Evolutionary conservation across 2,888 invertebrate genomes (phyloP), one percentile per base, ranked within the genome.

Genomic region (Ormyrus thymus): DNA sequence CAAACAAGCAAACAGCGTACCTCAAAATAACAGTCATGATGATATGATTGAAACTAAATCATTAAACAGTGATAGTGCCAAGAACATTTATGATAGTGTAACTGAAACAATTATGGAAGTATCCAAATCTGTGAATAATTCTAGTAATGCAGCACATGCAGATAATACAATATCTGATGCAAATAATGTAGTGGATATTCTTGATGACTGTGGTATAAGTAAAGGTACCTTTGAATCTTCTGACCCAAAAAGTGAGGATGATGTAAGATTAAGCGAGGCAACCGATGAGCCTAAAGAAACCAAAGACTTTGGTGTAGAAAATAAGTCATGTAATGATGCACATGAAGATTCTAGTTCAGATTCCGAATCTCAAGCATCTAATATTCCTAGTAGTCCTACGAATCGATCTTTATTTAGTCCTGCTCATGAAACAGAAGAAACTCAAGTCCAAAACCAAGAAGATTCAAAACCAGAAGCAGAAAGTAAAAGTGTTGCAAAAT

Each of bases 391-490:
- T 46, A 85, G 84, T 81, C 82, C 84, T 43, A 15, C 81, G 13
- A 81, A 13, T 65, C 82, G 76, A 45, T 86, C 86, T 1, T 53
- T 86, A 5, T 85, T 86, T 51, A 87, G 86, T 64, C 86, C 87
- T 6, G 82, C 83, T 50, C 83, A 82, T 29, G 85, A 86, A 66
- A 68, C 48, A 7, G 82, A 81, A 8, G 46, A 72, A 70, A 15
- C n/a, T 53, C 13, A 51, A 55, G 11, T 1, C 59, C 61, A 69
- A 51, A 15, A 91, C 9, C 45, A 69, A 55, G 56, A 68, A 56
- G 46, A 91, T 82, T 90, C 91, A 83, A 89, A 93, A 94, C 82
- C 94, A 94, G 84, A 95, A 66, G 76, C 82, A 45, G 79, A 82
- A 58, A 78, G 13, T 62, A 78, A 83, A 59, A 64, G 79, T 46